Base-by-base conservation (phyloP, 2,797 vertebrate species). In the Propithecus perrieri region DNA sequence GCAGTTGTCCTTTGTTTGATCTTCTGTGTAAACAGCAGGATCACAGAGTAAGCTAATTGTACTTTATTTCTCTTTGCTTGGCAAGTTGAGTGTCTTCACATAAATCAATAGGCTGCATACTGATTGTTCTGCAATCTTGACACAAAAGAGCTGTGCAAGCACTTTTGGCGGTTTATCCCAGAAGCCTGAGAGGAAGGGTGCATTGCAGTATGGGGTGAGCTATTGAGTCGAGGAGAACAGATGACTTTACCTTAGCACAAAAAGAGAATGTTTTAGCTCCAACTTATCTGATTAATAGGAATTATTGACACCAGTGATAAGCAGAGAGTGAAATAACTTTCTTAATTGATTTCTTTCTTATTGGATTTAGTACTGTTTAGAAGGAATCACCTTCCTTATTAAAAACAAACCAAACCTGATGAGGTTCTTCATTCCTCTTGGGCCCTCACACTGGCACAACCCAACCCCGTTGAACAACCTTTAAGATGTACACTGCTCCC, bases 1-100 rank as follows among this genome's bases (percentile, higher is more conserved):
- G 72, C 93, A 84, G 20, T 94, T 97, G 57, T 97, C 76, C 97
- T 97, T 97, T 81, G 89, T 98, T 97, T 98, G 97, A 97, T 97
- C 94, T 91, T 96, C 88, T 97, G 97, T 97, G 91, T 96, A 97
- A 97, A 85, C 57, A 38, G 4, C 97, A 94, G 71, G 76, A 91
- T 93, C 72, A 53, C 95, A 55, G 61, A 92, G n/a, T 85, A 55
- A 96, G 78, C 59, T 97, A 35, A 84, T 76, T 85, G 75, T 96
- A 83, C 84, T 97, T 98, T 94, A 89, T 98, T 98, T 98, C 85
- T 95, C 35, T 72, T 97, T 83, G 14, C 33, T 96, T 84, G 78
- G 92, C 96, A 97, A 97, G 96, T 97, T 97, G 96, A 93, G 22
- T 53, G 20, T 38, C 79, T 93, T 74, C 81, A 87, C 95, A 75